These are phyloP conservation scores for Intellagama lesueurii DNA, from an alignment of 2,797 vertebrate species.

Conservation along the genomic window DNA sequence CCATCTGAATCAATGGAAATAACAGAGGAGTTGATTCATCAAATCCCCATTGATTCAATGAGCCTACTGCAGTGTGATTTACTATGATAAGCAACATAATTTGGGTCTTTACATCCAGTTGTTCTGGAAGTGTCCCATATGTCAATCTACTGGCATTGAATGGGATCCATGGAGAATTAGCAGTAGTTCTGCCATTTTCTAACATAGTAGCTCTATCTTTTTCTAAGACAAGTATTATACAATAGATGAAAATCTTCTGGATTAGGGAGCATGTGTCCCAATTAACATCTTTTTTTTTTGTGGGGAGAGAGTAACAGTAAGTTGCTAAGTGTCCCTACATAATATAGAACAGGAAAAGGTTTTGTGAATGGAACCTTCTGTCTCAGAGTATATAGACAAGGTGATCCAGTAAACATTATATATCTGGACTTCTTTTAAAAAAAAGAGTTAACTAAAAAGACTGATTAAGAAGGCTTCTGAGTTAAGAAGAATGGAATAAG, in stretches of 20 bases:
- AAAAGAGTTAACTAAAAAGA: not conserved
- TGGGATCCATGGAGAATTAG: too few species aligned
- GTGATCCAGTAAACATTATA: not conserved
- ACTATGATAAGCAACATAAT: too few species aligned
- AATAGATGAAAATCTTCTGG: not conserved
- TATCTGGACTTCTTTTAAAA: not conserved
- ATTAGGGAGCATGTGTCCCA: not conserved
- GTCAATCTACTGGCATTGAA: not conserved
- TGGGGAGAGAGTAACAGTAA: not conserved
- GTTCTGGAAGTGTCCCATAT: not conserved
- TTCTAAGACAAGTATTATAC: not conserved
- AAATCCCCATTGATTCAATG: too few species aligned
- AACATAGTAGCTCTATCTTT: too few species aligned
- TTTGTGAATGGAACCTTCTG: not conserved
- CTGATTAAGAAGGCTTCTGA: too few species aligned
- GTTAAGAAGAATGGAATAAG: too few species aligned
- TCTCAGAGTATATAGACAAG: not conserved
- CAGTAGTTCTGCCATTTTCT: too few species aligned
- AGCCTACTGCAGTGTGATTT: too few species aligned
- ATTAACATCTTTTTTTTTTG: not conserved
- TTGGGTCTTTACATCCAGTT: too few species aligned
- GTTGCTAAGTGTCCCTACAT: not conserved
- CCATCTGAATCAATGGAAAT: too few species aligned
- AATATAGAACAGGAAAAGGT: not conserved
- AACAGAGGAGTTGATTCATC: too few species aligned